Base-by-base conservation (phyloP, 2,888 invertebrate species). In the Eueremaeus valkanovi region DNA sequence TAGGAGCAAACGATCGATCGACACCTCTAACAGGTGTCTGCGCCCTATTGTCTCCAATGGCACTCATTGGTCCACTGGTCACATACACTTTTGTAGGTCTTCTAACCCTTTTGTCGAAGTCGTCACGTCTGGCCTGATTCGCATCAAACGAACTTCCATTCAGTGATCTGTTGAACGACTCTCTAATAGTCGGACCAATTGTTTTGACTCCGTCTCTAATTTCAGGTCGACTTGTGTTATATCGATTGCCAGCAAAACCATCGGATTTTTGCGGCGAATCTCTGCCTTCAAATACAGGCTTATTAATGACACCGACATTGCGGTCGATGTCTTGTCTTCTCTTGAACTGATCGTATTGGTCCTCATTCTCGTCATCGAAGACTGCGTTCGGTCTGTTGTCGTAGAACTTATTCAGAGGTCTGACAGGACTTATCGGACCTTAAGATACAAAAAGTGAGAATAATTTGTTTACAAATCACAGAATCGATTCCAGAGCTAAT, bases 31-130 rank as follows among this genome's bases (percentile, higher is more conserved):
- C n/a, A 9, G 61, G 27, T 31, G 29, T n/a, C n/a, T n/a, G 61
- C 6, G 27, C 16, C 31, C 31, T 61, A 1, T 31, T 31, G 33
- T 31, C 61, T 18, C 11, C 9, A 31, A 29, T 58, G 58, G 8
- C 58, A 58, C 58, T 58, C 21, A 58, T 61, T 21, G 61, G 61
- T 8, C 61, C 61, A 31, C 33, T 61, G 3, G 61, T 61, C 6
- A 61, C 31, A 61, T 18, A 61, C 29, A 61, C 61, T 61, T 61
- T 61, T 31, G 61, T 61, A 33, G 61, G 61, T 31, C 61, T 27
- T 61, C 55, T 8, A 21, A 61, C 31, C 31, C 61, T 61, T 31
- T 61, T 61, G 33, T 61, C 61, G 16, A 18, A 16, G 18, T 3
- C 9, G 33, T 61, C 61, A 31, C 33, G 61, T 61, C 18, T 61